Conservation (phyloP, 2,113 vertebrate species). For the Pterocles burchelli region DNA sequence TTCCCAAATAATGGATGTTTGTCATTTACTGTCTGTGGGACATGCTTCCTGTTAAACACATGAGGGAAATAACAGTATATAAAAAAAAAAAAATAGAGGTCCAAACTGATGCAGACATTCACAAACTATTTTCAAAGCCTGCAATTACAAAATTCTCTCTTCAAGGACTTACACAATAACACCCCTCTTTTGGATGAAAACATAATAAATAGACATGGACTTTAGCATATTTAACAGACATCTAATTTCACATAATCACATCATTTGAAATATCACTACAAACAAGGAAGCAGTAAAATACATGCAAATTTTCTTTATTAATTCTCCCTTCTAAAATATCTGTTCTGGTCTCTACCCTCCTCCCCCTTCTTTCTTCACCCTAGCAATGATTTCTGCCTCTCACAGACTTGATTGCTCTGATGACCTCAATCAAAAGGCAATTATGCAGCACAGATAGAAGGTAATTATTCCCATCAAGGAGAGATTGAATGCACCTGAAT, state of each 20-base stretch:
- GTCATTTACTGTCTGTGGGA: neutral
- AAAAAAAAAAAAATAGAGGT: neutral
- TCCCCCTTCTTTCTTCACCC: constrained; percentile 63
- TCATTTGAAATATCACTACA: constrained; percentile 25
- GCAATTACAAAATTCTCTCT: neutral
- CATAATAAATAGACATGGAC: neutral
- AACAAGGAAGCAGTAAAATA: constrained; percentile 34
- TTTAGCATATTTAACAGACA: constrained; percentile 24
- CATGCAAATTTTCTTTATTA: constrained; percentile 19
- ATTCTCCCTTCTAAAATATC: constrained; percentile 43
- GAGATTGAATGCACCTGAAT: constrained; percentile 87
- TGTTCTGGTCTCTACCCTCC: neutral
- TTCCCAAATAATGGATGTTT: neutral
- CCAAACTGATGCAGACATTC: neutral
- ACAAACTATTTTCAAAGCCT: neutral
- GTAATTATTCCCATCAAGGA: constrained; percentile 88
- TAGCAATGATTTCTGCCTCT: constrained; percentile 79
- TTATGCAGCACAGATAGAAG: constrained; percentile 85
- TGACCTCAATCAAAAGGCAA: constrained; percentile 99
- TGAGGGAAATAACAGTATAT: neutral
- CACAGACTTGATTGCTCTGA: constrained; percentile 88
- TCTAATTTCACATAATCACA: constrained; percentile 42
- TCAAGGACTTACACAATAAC: neutral
- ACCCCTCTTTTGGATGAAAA: neutral
- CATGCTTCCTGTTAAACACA: neutral